These are phyloP conservation scores for Triplophysa yarkandensis DNA, from an alignment of 2,797 vertebrate genomes.

Conservation along the genomic window DNA sequence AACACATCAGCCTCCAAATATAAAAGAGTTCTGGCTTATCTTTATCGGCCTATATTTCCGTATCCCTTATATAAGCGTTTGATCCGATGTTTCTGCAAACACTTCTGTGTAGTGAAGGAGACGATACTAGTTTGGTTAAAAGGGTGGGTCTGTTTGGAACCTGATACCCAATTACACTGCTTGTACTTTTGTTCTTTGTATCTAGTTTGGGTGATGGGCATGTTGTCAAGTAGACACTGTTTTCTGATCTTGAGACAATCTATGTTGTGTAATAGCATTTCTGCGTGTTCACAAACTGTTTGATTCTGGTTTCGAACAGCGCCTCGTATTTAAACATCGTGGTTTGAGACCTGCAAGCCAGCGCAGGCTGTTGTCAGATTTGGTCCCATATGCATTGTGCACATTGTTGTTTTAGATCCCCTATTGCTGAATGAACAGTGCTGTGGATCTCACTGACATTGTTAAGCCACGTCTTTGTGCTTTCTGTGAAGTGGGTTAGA, in stretches of 20 bases:
- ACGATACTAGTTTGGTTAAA: not conserved
- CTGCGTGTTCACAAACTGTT: not conserved
- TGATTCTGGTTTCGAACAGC: not conserved
- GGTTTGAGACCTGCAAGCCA: not conserved
- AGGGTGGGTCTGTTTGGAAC: not conserved
- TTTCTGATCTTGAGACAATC: not conserved
- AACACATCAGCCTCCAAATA: no score
- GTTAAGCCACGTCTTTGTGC: conserved; percentile 22
- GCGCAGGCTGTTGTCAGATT: not conserved
- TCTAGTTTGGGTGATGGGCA: not conserved
- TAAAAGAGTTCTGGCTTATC: no score
- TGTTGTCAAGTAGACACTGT: conserved; percentile 3
- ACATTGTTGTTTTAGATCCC: conserved; percentile 1
- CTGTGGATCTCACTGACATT: conserved; percentile 2
- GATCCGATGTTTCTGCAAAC: no score
- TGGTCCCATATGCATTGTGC: not conserved
- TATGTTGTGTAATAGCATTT: conserved; percentile 14
- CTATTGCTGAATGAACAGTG: conserved; percentile 13
- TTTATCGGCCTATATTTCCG: no score
- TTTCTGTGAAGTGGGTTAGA: conserved; percentile 6
- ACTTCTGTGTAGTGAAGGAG: not conserved
- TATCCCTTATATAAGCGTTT: no score
- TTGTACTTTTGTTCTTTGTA: conserved; percentile 1
- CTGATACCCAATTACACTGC: not conserved
- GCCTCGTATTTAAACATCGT: conserved; percentile 1